A percentile compares a stretch with the other conserved stretches of the same genome.
Evolutionary conservation across 2,888 invertebrate species (phyloP).

Genomic region (Eupeodes latifasciatus): DNA sequence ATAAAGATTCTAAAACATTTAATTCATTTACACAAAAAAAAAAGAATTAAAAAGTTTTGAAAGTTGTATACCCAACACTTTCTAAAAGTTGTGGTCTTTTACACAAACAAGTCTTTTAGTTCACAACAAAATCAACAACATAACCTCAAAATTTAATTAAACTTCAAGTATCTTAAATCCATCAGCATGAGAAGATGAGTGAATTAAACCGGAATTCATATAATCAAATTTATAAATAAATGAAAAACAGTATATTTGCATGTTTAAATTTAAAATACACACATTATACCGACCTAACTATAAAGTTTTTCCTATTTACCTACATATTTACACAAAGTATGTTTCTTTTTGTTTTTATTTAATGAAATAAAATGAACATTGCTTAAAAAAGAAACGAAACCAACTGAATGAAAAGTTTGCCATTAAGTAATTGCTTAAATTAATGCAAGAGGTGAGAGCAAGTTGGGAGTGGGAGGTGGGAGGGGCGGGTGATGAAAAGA

Average conservation of each 20-base stretch:
- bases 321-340: constrained; percentile 52
- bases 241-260: background rate
- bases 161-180: background rate
- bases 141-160: background rate
- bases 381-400: constrained; percentile 13
- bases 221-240: background rate
- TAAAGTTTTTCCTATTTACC: constrained; percentile 53
- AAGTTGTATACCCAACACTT: background rate
- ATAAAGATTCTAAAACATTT: too few species aligned
- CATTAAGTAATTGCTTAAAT: constrained; percentile 37
- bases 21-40: too few species aligned
- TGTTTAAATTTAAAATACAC: constrained; percentile 19
- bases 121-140: background rate
- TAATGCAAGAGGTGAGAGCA: background rate
- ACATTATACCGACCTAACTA: too few species aligned
- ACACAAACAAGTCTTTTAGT: background rate
- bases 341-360: background rate
- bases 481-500: background rate
- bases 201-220: background rate
- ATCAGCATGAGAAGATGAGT: background rate
- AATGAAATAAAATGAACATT: background rate
- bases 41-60: too few species aligned
- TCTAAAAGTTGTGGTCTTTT: background rate
- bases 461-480: background rate
- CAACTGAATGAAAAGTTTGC: constrained; percentile 3